Evolutionary conservation across 37 sponge, comb jelly and placozoan species (phyloP).

Genomic region (Tethya wilhelma): DNA sequence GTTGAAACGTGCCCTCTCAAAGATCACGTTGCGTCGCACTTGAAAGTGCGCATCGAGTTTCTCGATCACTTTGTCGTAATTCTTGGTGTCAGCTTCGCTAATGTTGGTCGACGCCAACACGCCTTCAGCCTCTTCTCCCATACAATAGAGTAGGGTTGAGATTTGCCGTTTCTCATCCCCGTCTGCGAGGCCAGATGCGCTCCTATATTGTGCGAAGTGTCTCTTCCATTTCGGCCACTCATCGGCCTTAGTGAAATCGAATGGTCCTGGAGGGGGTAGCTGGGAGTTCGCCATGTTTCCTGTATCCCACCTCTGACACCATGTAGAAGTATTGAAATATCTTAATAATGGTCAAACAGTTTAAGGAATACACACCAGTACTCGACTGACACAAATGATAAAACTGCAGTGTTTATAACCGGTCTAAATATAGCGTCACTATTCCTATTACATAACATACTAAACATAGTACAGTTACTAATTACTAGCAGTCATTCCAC

Average conservation of each 20-base stretch:
- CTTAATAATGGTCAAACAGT: no score
- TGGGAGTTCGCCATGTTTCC: not conserved
- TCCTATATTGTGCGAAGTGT: constrained; percentile 3
- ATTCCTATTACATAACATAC: no score
- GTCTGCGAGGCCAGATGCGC: constrained; percentile 2
- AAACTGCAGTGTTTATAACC: no score
- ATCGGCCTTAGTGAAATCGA: constrained; percentile 22
- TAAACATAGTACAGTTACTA: no score
- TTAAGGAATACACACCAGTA: no score
- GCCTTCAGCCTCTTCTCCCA: constrained; percentile 30
- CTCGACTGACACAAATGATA: no score
- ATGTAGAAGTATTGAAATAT: constrained; percentile 22
- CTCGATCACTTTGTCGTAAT: constrained; percentile 10
- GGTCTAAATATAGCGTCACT: no score
- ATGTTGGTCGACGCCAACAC: constrained; percentile 29
- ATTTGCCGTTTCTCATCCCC: constrained; percentile 3
- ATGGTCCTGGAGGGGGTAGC: constrained; percentile 13
- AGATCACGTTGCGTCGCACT: constrained; percentile 35
- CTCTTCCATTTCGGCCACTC: constrained; percentile 32
- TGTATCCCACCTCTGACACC: constrained; percentile 37
- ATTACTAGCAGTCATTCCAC: no score
- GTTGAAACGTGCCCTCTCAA: constrained; percentile 30
- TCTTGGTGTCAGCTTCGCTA: constrained; percentile 3
- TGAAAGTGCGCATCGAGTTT: constrained; percentile 31
- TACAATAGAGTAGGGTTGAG: constrained; percentile 23